Evolutionary conservation across 2,888 invertebrate genomes (phyloP), one percentile per base, ranked within the genome.

Genomic region (Papilio protenor): DNA sequence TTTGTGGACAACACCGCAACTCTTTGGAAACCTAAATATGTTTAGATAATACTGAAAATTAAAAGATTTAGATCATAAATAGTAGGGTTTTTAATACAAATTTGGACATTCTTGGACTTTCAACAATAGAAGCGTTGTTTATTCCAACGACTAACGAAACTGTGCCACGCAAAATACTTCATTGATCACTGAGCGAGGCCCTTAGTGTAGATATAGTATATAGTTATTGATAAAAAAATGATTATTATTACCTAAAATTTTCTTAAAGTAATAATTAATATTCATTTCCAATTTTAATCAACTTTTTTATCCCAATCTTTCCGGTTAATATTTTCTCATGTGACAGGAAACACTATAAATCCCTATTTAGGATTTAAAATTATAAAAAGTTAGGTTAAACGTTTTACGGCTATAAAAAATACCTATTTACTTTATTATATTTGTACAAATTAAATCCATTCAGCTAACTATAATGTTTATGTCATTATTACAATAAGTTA

Each of bases 21-120:
- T 72, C 61, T 66, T 47, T 64, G 72, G 75, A 75, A 73, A 66
- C 75, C n/a, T 12, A 47, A 72, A 75, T 18, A 21, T 40, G 52
- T 71, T 75, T 75, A 52, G 66, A 57, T 45, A 76, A 73, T 52
- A 75, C 45, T 52, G 0, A 1, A 18, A 52, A 18, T 0, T 52
- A 52, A 6, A 40, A 40, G 40, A 40, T 40, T 40, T 40, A 40
- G 8, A 40, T 40, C 40, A 8, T 40, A 40, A 8, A 40, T 40
- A 40, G 40, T 40, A 40, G 33, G 3, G 40, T 40, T 40, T 40
- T 40, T 40, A 40, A 40, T 40, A 8, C 6, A 8, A 40, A 40
- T 40, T 40, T 8, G 40, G 40, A 40, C 5, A 40, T 8, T 8
- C 40, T 40, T 40, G 40, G 6, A 40, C 40, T 40, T 40, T 8